These are phyloP conservation scores for Craterocephalus amniculus DNA, from an alignment of 2,797 vertebrate genomes.

Conservation along the genomic window DNA sequence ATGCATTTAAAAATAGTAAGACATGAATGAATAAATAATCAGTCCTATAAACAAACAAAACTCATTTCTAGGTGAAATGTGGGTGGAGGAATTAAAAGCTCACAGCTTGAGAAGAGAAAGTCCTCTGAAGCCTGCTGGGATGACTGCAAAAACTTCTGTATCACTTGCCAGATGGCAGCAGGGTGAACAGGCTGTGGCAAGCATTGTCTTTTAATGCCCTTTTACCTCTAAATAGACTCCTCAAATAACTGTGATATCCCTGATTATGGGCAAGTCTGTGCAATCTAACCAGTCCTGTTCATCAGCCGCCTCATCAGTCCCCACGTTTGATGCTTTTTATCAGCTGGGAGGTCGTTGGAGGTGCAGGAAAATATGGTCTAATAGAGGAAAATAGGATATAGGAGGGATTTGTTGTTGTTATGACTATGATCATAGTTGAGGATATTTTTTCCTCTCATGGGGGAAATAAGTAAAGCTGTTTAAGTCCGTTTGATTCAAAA, in stretches of 20 bases:
- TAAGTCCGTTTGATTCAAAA: neutral
- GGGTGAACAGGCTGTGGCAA: constrained; percentile 16
- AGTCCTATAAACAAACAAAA: neutral
- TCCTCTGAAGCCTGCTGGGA: neutral
- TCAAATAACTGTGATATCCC: constrained; percentile 12
- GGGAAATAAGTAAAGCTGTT: neutral
- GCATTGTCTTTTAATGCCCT: constrained; percentile 11
- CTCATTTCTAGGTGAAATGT: neutral
- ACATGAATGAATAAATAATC: constrained; percentile 8
- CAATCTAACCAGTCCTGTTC: neutral
- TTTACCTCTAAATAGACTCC: constrained; percentile 2
- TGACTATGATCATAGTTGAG: neutral
- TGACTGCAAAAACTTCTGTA: neutral
- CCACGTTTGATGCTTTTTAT: constrained; percentile 1
- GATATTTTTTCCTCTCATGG: neutral
- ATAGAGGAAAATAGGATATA: neutral
- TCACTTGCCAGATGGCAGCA: constrained; percentile 1
- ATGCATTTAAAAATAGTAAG: neutral
- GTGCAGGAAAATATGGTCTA: neutral
- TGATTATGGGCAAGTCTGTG: constrained; percentile 7
- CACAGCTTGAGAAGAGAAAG: neutral
- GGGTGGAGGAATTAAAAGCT: neutral
- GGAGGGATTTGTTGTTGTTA: neutral
- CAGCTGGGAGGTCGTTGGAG: neutral
- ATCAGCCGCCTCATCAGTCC: constrained; percentile 5